Evolutionary conservation across 2,113 vertebrate species (phyloP).

Genomic region (Sialia sialis): DNA sequence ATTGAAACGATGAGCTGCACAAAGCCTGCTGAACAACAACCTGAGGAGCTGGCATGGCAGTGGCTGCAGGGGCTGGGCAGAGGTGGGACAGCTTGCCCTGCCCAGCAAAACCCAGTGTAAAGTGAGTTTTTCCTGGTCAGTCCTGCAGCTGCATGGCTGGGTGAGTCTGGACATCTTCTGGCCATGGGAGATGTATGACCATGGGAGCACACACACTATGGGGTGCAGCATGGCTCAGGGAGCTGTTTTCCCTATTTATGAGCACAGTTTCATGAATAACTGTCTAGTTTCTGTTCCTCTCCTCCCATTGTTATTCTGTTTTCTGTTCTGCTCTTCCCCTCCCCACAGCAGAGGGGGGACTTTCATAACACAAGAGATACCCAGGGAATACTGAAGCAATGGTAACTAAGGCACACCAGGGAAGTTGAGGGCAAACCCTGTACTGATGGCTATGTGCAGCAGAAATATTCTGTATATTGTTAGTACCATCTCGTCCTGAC

Average conservation of each 20-base stretch:
- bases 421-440: not conserved
- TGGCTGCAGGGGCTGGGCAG: not conserved
- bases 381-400: conserved; percentile 37
- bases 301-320: conserved; percentile 20
- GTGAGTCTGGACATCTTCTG: not conserved
- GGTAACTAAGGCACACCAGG: conserved; percentile 14
- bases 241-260: not conserved
- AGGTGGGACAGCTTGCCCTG: not conserved
- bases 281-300: not conserved
- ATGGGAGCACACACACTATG: not conserved
- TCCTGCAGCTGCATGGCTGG: not conserved
- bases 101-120: not conserved
- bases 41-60: not conserved
- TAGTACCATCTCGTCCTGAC: not conserved
- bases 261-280: not conserved
- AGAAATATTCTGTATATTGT: conserved; percentile 47
- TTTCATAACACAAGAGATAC: conserved; percentile 13
- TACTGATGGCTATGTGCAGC: not conserved
- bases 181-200: not conserved
- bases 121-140: not conserved
- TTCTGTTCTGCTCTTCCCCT: conserved; percentile 1
- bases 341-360: not conserved
- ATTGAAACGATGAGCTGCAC: not conserved
- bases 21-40: not conserved
- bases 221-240: not conserved